Evolutionary conservation across 2,888 invertebrate species (phyloP).

Genomic region (Alloscopus bannaensis): DNA sequence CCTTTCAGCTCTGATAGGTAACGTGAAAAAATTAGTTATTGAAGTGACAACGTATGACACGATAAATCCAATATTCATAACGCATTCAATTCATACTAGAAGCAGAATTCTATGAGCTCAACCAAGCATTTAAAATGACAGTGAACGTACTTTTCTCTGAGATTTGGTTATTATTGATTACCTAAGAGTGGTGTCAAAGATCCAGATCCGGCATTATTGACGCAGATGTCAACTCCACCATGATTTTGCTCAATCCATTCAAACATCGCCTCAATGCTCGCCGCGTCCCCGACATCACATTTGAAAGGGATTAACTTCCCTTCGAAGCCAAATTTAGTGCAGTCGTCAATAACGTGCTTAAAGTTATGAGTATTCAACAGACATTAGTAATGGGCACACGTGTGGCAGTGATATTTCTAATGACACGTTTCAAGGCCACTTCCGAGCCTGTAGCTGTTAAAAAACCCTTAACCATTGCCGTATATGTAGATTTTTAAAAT

Average conservation of each 20-base stretch:
- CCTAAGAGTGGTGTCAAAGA: slow-evolving; percentile 57
- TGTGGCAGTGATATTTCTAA: too few relatives aligned
- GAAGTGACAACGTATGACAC: too few relatives aligned
- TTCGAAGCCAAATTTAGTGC: slow-evolving; percentile 49
- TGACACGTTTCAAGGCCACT: too few relatives aligned
- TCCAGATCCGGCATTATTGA: slow-evolving; percentile 68
- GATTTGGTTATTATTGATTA: slow-evolving; percentile 32
- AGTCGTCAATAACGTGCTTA: slow-evolving; percentile 55
- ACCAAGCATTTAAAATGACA: neutral
- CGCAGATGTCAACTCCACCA: slow-evolving; percentile 67
- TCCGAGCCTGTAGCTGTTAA: too few relatives aligned
- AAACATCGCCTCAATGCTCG: slow-evolving; percentile 67
- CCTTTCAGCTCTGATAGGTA: slow-evolving; percentile 53
- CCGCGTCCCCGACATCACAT: slow-evolving; percentile 65
- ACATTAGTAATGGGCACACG: too few relatives aligned
- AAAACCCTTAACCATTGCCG: too few relatives aligned
- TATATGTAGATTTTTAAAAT: too few relatives aligned
- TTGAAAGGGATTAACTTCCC: slow-evolving; percentile 64
- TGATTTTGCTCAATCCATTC: slow-evolving; percentile 62
- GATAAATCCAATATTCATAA: too few relatives aligned
- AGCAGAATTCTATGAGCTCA: neutral
- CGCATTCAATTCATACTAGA: neutral
- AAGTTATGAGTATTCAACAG: too few relatives aligned
- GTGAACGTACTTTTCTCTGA: neutral
- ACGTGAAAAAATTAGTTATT: too few relatives aligned